Conservation (phyloP, 2,113 vertebrate genomes). For the Abramis brama region DNA sequence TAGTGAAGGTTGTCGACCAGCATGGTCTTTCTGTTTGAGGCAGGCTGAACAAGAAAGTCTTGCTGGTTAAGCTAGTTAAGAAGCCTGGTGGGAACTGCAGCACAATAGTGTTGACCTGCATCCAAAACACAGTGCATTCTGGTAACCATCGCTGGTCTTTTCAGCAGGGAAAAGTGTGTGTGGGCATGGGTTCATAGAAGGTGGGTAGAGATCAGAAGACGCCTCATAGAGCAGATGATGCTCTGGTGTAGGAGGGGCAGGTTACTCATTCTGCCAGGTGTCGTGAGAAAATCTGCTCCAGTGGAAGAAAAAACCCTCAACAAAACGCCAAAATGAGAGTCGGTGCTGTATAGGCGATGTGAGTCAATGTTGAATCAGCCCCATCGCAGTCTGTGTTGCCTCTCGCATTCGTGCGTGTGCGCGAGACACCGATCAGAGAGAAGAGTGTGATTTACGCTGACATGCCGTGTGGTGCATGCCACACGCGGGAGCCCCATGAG, state of each 20-base stretch:
- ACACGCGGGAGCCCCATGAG: constrained; percentile 29
- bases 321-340: constrained; percentile 36
- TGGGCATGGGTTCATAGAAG: constrained; percentile 18
- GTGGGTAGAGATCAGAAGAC: constrained; percentile 27
- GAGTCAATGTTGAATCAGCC: constrained; percentile 57
- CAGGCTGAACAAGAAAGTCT: not conserved
- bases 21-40: not conserved
- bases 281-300: constrained; percentile 36
- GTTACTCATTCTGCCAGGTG: constrained; percentile 50
- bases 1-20: not conserved
- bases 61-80: constrained; percentile 3
- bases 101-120: not conserved
- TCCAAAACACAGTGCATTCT: constrained; percentile 6
- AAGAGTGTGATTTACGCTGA: constrained; percentile 37
- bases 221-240: constrained; percentile 39
- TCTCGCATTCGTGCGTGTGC: not conserved
- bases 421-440: constrained; percentile 37
- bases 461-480: constrained; percentile 9
- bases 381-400: constrained; percentile 35
- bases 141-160: not conserved
- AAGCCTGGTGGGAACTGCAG: not conserved
- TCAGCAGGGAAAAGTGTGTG: constrained; percentile 11
- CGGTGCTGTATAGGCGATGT: constrained; percentile 18
- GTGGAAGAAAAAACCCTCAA: constrained; percentile 8
- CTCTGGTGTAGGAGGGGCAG: constrained; percentile 51